phyloP scores from a whole-genome alignment of 2,797 vertebrate genomes.

The Tapera naevia region DNA sequence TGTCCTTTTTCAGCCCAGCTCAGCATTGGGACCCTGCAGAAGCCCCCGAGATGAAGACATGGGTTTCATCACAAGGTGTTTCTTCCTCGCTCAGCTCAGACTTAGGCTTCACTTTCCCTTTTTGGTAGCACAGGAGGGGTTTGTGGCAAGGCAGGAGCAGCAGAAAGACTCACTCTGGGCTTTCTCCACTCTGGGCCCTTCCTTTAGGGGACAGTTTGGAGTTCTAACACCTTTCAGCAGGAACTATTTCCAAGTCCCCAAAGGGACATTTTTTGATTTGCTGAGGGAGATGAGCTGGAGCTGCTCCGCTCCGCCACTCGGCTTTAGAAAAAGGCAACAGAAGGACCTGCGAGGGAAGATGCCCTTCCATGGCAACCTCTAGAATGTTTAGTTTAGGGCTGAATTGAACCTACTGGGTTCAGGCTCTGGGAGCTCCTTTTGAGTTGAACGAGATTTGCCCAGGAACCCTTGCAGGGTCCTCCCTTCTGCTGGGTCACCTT shows the following conservation, averaged over 20 bases:
- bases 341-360: not conserved
- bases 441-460: not conserved
- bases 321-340: not conserved
- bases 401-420: not conserved
- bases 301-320: not conserved
- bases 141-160: not conserved
- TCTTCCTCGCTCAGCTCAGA: not conserved
- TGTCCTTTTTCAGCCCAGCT: not conserved
- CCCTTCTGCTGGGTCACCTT: not conserved
- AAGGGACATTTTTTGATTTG: fast-evolving
- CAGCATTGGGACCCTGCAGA: not conserved
- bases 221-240: not conserved
- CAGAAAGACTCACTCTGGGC: not conserved
- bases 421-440: fast-evolving
- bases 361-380: not conserved
- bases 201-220: not conserved
- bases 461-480: not conserved
- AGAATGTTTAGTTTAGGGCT: not conserved
- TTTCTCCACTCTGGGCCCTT: not conserved
- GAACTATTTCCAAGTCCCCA: not conserved
- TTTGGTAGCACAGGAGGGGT: not conserved
- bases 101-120: fast-evolving
- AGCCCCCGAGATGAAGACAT: fast-evolving
- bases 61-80: not conserved
- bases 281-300: not conserved